Evolutionary conservation across 2,888 invertebrate genomes (phyloP), one percentile per base, ranked within the genome.

Genomic region (Hypena proboscidalis): DNA sequence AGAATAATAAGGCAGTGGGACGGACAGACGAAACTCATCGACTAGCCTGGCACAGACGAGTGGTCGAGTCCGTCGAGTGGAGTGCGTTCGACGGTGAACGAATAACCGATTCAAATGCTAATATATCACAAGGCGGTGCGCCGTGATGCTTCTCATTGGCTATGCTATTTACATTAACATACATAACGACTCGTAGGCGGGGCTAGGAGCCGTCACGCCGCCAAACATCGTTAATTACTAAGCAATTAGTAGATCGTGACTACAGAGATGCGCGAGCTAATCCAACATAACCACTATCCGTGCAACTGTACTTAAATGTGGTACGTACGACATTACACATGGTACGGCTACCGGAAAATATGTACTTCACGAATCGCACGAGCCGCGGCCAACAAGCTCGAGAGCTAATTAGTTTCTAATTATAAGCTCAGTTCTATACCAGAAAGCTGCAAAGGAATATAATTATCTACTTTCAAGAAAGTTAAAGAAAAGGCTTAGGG

Each of bases 41-140:
- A 80, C 78, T 74, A 77, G 72, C 63, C 78, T 74, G 77, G 72
- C 63, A 81, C 80, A 77, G 81, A 85, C n/a, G n/a, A 78, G 78
- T 76, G 47, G 64, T 58, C 60, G 63, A 58, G n/a, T n/a, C n/a
- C n/a, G n/a, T n/a, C n/a, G n/a, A n/a, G n/a, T n/a, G n/a, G n/a
- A n/a, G 58, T 59, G 56, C 61, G 53, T 47, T 67, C 70, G 70
- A 70, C 53, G 68, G 63, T 57, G 72, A 80, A 81, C 85, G 85
- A 85, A 86, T 85, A 84, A 86, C 76, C 86, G 84, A 82, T 89
- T 87, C 85, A 85, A 90, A 90, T 88, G 87, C 83, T 89, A 90
- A 90, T 90, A 90, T 90, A 89, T 90, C 89, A 90, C 90, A 71
- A 79, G 83, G 83, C 85, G 83, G 87, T 61, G 76, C 71, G 74